Percentiles rank a stretch among this genome's conserved stretches.
These are phyloP conservation scores for Schizaphis graminum DNA, from an alignment of 2,888 invertebrate species.

Conservation along the genomic window DNA sequence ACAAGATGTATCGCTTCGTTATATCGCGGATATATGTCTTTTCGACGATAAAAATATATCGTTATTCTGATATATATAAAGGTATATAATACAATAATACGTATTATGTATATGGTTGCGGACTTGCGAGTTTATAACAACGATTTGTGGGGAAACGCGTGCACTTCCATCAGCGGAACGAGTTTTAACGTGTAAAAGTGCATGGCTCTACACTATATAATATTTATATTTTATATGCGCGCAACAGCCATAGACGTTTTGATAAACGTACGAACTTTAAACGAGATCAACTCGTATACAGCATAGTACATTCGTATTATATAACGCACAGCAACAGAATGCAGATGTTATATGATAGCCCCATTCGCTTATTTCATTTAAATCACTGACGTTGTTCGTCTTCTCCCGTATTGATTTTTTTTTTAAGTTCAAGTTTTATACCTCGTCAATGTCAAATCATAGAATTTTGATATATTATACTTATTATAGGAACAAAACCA, in stretches of 20 bases:
- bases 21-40: slow-evolving; percentile 14
- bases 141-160: background rate
- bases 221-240: background rate
- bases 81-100: background rate
- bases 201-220: background rate
- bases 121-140: background rate
- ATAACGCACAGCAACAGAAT: background rate
- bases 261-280: background rate
- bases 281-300: background rate
- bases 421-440: background rate
- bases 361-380: background rate
- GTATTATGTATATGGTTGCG: background rate
- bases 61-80: background rate
- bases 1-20: slow-evolving; percentile 3
- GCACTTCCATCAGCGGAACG: background rate
- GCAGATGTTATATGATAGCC: background rate
- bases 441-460: background rate
- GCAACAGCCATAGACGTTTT: background rate
- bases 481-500: background rate
- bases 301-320: background rate
- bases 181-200: background rate
- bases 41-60: slow-evolving; percentile 2
- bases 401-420: background rate
- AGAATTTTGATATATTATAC: background rate
- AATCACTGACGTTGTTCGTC: background rate